Evolutionary conservation across 1,140 invertebrate species (phyloP), one percentile per base, ranked within the genome.

Genomic region (Protaetia brevitarsis): DNA sequence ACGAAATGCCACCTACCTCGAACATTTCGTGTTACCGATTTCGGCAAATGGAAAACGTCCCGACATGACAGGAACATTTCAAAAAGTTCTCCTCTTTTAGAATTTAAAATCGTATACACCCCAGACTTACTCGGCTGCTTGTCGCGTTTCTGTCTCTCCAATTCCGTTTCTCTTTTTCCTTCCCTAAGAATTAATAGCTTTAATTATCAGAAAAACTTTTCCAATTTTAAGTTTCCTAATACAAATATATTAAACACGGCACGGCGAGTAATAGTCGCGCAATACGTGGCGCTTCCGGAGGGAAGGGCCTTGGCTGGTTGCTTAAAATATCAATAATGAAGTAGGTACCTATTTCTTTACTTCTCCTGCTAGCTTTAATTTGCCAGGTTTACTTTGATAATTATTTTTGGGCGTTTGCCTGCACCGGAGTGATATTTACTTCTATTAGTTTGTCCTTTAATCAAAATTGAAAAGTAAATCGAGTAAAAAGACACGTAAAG

Each of bases 151-250:
- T 28, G 27, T 28, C 57, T 31, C 26, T 10, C 23, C 13, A 29
- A n/a, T 11, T 11, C 10, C 37, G 13, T 7, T 19, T 8, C 11
- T 7, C 11, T 1, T 23, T 23, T 23, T 10, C 41, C 31, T n/a
- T 11, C 41, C 16, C 41, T 19, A 51, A 28, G 57, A 59, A 59
- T 59, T 59, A 59, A 59, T 31, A 31, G 57, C 57, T 31, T 59
- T 59, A 59, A 59, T 59, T 59, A 59, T 59, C 57, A 31, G 29
- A 59, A 59, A 59, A 59, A 59, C 57, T 59, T 59, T 59, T 59
- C 57, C 57, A 59, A 59, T 59, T 59, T 59, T 59, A 28, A 31
- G 57, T 31, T 28, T 31, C 13, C 57, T 29, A 59, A 59, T 31
- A 31, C 57, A 59, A 59, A 59, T 59, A 59, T 59, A 59, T 59